Evolutionary conservation across 2,888 invertebrate genomes (phyloP).

Genomic region (Morpho deidamia): DNA sequence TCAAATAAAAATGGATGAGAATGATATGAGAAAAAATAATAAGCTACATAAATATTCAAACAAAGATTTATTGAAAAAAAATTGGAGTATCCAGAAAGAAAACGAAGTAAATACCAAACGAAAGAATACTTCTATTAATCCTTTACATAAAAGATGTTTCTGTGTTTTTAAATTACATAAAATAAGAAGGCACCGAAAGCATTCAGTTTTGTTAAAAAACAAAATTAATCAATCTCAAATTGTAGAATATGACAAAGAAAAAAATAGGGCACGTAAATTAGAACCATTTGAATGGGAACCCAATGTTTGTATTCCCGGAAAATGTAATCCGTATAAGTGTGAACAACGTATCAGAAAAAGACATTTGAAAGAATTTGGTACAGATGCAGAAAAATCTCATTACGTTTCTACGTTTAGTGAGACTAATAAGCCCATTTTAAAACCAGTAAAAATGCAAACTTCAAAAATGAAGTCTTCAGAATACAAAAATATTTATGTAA

Average conservation of each 20-base stretch:
- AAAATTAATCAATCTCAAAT: neutral
- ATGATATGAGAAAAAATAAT: neutral
- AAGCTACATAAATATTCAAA: neutral
- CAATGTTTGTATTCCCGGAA: neutral
- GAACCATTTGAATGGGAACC: neutral
- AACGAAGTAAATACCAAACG: neutral
- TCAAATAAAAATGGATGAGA: neutral
- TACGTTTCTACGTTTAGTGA: slow-evolving; percentile 2
- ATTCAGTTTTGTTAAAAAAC: neutral
- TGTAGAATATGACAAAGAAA: neutral
- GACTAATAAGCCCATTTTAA: neutral
- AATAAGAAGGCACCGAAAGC: neutral
- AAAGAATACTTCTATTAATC: neutral
- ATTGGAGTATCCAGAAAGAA: neutral
- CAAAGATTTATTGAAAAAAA: neutral
- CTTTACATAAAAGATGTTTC: neutral
- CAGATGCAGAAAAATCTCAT: slow-evolving; percentile 3
- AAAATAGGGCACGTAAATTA: neutral
- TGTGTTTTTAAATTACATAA: neutral
- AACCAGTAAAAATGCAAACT: slow-evolving; percentile 10
- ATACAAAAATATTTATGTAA: neutral
- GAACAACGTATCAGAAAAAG: slow-evolving; percentile 15
- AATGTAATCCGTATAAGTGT: slow-evolving; percentile 10
- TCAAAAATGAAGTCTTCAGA: slow-evolving; percentile 7
- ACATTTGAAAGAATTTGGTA: slow-evolving; percentile 4